Base-by-base conservation (phyloP, 2,888 invertebrate genomes). In the Loripinus fragilis region DNA sequence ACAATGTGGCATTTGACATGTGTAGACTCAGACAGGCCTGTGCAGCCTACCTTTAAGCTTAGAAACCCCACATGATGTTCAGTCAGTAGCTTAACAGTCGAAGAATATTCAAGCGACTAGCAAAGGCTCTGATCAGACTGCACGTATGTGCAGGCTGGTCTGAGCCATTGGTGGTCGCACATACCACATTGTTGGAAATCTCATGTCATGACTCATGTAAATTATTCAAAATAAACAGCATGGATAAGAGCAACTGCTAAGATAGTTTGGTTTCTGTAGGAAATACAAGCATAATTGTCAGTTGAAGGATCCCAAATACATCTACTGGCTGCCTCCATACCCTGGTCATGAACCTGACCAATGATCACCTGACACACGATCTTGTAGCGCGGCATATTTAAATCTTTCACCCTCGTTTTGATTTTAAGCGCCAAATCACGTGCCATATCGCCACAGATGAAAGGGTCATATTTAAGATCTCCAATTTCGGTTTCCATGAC, bases 381-480 rank as follows among this genome's bases (percentile, higher is more conserved):
- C 78, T 87, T 89, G 80, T 89, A 90, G n/a, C 91, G 76, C 66
- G 88, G 89, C 66, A 86, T 87, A 28, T 85, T 84, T 68, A 90
- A 38, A 25, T 70, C 77, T 73, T 90, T 90, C 38, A 90, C 87
- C 65, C 75, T 79, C 25, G 87, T 84, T 72, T 89, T 89, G 12
- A 90, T 88, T 41, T 88, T 87, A 28, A 86, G 85, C 17, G 86
- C 81, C 15, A 90, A 77, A 17, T 86, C 75, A 60, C 83, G 82
- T 50, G 84, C 79, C 68, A 89, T 76, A 45, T 81, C 80, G 20
- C 88, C 83, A 67, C 83, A 85, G n/a, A 84, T 75, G 41, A 81
- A 76, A 12, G 85, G 81, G 41, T 84, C 80, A 71, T 91, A 91
- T 70, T 72, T 77, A 30, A 71, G 81, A 8, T 76, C 82, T 10